Conservation (phyloP, 2,797 vertebrate genomes). For the Poliocrania exsul region DNA sequence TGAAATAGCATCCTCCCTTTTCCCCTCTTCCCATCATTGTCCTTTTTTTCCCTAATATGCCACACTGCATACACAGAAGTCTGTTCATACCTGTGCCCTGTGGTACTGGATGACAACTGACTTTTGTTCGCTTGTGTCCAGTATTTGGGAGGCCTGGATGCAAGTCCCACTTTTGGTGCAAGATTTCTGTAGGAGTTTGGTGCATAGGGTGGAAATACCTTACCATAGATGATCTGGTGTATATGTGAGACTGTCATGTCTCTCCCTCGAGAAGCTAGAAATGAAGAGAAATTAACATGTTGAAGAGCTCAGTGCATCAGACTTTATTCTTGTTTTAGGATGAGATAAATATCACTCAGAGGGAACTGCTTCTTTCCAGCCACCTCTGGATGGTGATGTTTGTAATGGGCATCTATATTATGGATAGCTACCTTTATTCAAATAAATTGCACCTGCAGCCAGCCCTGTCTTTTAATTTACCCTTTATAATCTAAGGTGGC, state of each 20-base stretch:
- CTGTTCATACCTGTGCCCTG: not conserved
- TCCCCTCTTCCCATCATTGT: not conserved
- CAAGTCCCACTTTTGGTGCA: not conserved
- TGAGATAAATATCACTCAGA: not conserved
- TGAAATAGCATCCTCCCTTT: not conserved
- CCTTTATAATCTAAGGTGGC: rapidly evolving
- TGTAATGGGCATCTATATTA: not conserved
- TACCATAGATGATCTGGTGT: not conserved
- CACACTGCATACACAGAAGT: not conserved
- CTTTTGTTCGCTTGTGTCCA: not conserved
- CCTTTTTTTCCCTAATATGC: not conserved
- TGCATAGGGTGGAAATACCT: not conserved
- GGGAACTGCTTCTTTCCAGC: not conserved
- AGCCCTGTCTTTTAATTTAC: not conserved
- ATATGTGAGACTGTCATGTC: not conserved
- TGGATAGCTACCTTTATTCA: not conserved
- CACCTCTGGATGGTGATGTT: not conserved
- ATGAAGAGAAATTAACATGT: not conserved
- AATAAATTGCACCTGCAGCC: not conserved
- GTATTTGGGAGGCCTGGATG: not conserved
- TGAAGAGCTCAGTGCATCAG: not conserved
- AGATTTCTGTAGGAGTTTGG: not conserved
- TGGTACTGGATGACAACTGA: not conserved
- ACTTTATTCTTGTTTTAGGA: not conserved
- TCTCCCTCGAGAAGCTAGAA: not conserved